phyloP scores from a whole-genome alignment of 1,140 invertebrate species.

The Lepidurus arcticus region DNA sequence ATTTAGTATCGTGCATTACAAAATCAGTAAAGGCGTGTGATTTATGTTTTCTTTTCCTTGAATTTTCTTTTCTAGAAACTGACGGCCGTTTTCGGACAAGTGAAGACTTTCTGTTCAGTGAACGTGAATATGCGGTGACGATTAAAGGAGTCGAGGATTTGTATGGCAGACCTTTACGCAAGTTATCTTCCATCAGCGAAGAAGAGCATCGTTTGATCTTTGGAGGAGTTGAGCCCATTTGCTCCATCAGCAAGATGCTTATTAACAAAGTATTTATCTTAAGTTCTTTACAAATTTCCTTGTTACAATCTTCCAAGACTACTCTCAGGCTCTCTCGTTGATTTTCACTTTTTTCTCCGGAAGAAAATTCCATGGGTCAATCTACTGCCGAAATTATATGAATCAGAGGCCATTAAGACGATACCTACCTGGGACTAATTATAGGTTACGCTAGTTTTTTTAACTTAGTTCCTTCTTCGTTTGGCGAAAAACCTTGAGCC shows the following conservation, averaged over 20 bases:
- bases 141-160: constrained; percentile 49
- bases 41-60: background rate
- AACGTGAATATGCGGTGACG: constrained; percentile 48
- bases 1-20: constrained; percentile 10
- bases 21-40: background rate
- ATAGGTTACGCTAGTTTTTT: background rate
- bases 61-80: constrained; percentile 41
- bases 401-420: background rate
- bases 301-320: no score
- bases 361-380: background rate
- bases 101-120: constrained; percentile 49
- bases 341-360: background rate
- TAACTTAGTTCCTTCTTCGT: background rate
- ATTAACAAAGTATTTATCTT: constrained; percentile 46
- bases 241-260: constrained; percentile 47
- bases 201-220: constrained; percentile 50
- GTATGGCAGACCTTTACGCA: constrained; percentile 49
- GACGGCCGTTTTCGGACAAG: constrained; percentile 48
- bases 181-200: constrained; percentile 46
- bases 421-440: background rate
- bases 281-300: background rate
- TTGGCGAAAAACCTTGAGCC: background rate
- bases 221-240: constrained; percentile 49
- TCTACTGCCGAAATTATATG: constrained; percentile 4
- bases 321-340: background rate